phyloP scores from a whole-genome alignment of 2,113 vertebrate genomes.

The Silurus asotus region DNA sequence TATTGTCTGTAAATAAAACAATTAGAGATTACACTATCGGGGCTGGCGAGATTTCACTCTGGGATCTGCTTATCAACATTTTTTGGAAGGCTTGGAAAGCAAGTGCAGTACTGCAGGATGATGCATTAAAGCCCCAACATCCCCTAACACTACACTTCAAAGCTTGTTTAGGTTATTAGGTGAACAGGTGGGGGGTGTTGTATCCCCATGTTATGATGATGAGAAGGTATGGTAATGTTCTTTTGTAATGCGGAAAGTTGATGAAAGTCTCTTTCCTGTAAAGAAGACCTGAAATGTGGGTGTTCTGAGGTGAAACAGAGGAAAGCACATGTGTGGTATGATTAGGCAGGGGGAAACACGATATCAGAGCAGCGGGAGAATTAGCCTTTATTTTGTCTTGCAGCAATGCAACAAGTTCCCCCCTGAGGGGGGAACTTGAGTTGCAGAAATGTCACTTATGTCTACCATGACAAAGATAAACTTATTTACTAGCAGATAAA shows the following conservation, averaged over 20 bases:
- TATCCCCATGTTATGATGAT: conserved; percentile 60
- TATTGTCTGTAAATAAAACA: conserved; percentile 82
- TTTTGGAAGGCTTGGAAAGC: conserved; percentile 74
- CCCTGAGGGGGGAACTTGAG: too few relatives aligned
- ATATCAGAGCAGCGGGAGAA: conserved; percentile 15
- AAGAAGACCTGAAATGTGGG: conserved; percentile 60
- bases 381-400: conserved; percentile 49
- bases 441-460: background rate
- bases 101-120: conserved; percentile 59
- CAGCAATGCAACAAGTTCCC: conserved; percentile 69
- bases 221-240: conserved; percentile 55
- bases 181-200: conserved; percentile 60
- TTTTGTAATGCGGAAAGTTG: conserved; percentile 46
- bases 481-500: background rate
- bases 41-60: conserved; percentile 73
- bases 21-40: conserved; percentile 77
- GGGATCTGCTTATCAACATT: conserved; percentile 80
- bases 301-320: conserved; percentile 61
- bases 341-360: conserved; percentile 44
- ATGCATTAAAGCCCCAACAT: conserved; percentile 51
- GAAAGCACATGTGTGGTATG: conserved; percentile 43
- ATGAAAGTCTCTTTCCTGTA: conserved; percentile 43
- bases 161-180: conserved; percentile 70
- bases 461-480: background rate
- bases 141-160: conserved; percentile 52